Percentiles rank a stretch among this genome's conserved stretches.
phyloP scores from a whole-genome alignment of 2,113 vertebrate genomes.

The Strix aluco region DNA sequence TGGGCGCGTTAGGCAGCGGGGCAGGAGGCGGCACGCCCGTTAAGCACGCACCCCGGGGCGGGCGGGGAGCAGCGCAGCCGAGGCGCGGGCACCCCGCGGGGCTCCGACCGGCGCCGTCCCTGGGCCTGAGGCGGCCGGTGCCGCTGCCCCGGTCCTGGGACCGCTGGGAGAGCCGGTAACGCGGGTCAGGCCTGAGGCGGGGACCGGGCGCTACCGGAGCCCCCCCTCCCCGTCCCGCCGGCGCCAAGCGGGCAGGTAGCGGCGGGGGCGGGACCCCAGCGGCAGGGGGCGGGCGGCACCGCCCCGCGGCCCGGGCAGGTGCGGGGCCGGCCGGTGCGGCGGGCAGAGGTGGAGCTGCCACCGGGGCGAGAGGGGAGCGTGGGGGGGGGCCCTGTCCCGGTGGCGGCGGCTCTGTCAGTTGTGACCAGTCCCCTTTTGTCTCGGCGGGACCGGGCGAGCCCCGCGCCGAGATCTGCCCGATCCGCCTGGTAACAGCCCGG shows the following conservation, averaged over 20 bases:
- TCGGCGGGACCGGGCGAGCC: constrained; percentile 56
- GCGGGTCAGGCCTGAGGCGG: background rate
- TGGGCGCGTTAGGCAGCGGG: background rate
- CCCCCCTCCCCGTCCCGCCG: too few relatives aligned
- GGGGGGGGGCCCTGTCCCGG: too few relatives aligned
- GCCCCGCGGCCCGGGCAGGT: background rate
- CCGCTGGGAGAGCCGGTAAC: background rate
- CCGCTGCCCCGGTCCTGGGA: too few relatives aligned
- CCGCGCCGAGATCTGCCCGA: constrained; percentile 80
- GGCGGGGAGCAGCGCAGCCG: background rate
- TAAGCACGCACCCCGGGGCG: background rate
- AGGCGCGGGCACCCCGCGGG: background rate
- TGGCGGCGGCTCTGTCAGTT: background rate
- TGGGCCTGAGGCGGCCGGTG: too few relatives aligned
- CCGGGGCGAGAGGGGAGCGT: background rate
- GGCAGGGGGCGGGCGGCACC: background rate
- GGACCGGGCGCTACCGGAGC: background rate
- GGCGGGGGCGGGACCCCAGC: background rate
- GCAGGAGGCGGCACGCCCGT: background rate
- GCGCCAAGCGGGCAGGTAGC: background rate
- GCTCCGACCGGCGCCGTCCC: background rate
- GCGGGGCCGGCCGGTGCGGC: background rate
- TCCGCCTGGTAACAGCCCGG: constrained; percentile 87
- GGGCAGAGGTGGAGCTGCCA: too few relatives aligned
- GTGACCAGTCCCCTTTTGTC: constrained; percentile 57